These are phyloP conservation scores for Cryptosula pallasiana DNA, from an alignment of 2,888 invertebrate species.

Conservation along the genomic window DNA sequence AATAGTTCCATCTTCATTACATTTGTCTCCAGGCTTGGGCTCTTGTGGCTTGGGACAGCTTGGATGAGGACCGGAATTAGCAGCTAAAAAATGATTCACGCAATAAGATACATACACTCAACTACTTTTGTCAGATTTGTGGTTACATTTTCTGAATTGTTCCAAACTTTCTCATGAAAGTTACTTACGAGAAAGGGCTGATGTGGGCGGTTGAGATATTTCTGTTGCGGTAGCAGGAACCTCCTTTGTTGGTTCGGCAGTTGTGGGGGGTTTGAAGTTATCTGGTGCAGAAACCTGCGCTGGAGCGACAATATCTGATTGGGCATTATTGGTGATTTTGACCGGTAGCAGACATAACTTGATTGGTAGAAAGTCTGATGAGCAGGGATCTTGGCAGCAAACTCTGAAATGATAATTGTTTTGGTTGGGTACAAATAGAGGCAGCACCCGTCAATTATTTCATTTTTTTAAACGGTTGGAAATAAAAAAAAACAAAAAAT, in stretches of 20 bases:
- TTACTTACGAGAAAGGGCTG: background rate
- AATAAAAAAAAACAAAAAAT: too few relatives aligned
- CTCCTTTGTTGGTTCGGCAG: background rate
- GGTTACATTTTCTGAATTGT: too few relatives aligned
- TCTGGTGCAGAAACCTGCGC: background rate
- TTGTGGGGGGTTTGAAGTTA: too few relatives aligned
- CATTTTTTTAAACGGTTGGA: too few relatives aligned
- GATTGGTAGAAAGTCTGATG: background rate
- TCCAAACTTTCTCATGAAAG: too few relatives aligned
- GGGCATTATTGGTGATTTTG: background rate
- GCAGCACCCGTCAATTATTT: too few relatives aligned
- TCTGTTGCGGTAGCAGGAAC: background rate
- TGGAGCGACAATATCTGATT: background rate
- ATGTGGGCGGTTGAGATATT: background rate
- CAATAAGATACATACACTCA: too few relatives aligned
- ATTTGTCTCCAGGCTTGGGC: background rate
- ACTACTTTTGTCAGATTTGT: too few relatives aligned
- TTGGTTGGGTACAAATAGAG: too few relatives aligned
- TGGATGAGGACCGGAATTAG: background rate
- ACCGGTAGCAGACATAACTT: background rate
- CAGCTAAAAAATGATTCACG: too few relatives aligned
- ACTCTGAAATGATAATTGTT: conserved; percentile 1
- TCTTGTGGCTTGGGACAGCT: background rate
- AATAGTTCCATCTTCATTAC: background rate
- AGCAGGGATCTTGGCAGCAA: conserved; percentile 14